Percentiles rank a stretch among this genome's conserved stretches.
These are phyloP conservation scores for Paramormyrops hopkinsi DNA, from an alignment of 2,797 vertebrate species.

Conservation along the genomic window DNA sequence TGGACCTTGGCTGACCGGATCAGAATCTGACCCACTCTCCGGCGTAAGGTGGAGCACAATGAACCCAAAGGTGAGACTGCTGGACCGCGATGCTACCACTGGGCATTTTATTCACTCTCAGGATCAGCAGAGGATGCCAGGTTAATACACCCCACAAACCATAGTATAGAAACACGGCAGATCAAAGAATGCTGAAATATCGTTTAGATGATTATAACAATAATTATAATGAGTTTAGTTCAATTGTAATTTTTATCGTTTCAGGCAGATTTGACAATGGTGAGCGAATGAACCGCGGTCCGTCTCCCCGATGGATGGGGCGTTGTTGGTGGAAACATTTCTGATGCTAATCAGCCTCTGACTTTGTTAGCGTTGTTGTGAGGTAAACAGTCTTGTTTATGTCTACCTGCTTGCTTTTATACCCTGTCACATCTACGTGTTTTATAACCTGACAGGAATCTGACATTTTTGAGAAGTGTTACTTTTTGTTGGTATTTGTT, in stretches of 20 bases:
- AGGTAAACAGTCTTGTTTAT: not conserved
- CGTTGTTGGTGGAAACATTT: not conserved
- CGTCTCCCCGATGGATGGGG: not conserved
- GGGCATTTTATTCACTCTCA: not conserved
- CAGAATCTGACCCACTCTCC: conserved; percentile 22
- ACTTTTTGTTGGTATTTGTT: not conserved
- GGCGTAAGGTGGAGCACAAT: conserved; percentile 20
- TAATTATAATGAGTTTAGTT: not conserved
- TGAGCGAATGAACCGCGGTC: not conserved
- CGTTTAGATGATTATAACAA: conserved; percentile 1
- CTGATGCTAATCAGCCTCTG: not conserved
- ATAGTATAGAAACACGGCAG: not conserved
- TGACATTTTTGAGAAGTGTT: not conserved
- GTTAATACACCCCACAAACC: not conserved
- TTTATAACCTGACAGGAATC: not conserved
- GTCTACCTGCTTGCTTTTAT: not conserved
- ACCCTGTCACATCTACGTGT: not conserved
- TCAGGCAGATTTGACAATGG: not conserved
- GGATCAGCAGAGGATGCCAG: not conserved
- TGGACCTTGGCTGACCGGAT: conserved; percentile 4
- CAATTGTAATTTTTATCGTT: not conserved
- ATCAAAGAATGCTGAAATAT: not conserved
- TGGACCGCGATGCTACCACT: not conserved
- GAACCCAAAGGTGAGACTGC: conserved; percentile 24
- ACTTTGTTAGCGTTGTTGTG: not conserved